These are phyloP conservation scores for Mamestra configurata DNA, from an alignment of 1,140 invertebrate species.

Conservation along the genomic window DNA sequence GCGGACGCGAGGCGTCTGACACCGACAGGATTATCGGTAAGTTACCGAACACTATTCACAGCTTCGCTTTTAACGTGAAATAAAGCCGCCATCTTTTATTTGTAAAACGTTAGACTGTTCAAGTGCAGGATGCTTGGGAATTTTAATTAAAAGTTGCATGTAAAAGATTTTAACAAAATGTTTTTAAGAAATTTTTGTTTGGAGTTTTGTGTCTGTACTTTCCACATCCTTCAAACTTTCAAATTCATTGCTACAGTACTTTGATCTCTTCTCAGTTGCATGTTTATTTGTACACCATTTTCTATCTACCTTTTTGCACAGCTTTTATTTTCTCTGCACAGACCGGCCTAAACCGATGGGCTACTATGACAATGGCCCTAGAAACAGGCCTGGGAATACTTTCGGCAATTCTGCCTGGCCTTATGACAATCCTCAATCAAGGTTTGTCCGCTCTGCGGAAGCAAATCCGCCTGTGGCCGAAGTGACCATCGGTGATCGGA, in stretches of 20 bases:
- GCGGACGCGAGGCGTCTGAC: constrained; percentile 73
- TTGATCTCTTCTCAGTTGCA: neutral
- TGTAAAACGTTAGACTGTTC: constrained; percentile 34
- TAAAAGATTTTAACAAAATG: too few species aligned
- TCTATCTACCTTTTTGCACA: neutral
- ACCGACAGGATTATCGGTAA: constrained; percentile 66
- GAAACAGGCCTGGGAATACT: neutral
- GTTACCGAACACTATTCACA: constrained; percentile 44
- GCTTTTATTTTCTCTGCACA: constrained; percentile 26
- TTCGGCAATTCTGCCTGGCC: neutral
- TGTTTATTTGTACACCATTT: neutral
- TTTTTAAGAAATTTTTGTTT: too few species aligned
- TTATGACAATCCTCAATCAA: constrained; percentile 30
- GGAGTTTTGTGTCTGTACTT: too few species aligned
- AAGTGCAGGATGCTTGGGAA: constrained; percentile 24
- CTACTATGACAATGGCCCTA: constrained; percentile 1
- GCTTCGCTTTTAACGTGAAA: constrained; percentile 38
- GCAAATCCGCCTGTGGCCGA: constrained; percentile 52
- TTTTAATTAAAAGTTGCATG: constrained; percentile 34
- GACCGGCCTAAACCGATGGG: constrained; percentile 4
- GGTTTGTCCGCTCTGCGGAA: constrained; percentile 46
- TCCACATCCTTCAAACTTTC: too few species aligned
- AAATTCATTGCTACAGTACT: too few species aligned
- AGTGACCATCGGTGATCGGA: constrained; percentile 68
- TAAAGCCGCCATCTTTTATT: constrained; percentile 29